A percentile compares a stretch with the other conserved stretches of the same genome.
These are phyloP conservation scores for Crossocerus cetratus DNA, from an alignment of 2,888 invertebrate species.

Conservation along the genomic window DNA sequence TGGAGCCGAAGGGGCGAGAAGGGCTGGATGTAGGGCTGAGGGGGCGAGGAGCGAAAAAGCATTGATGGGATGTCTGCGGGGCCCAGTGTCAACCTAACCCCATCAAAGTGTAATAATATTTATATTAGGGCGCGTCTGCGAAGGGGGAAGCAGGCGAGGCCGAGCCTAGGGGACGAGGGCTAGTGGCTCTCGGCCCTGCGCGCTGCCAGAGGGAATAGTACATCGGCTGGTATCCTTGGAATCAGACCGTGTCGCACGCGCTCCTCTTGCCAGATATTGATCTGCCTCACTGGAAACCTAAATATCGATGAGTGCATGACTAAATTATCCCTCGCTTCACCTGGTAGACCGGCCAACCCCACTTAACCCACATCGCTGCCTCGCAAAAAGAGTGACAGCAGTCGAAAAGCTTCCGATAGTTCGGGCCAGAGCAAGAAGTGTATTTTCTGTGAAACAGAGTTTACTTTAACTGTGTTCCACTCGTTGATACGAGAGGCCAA, in stretches of 20 bases:
- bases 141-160: constrained; percentile 61
- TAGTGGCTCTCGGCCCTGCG: too few relatives aligned
- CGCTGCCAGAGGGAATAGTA: not conserved
- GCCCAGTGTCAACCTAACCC: constrained; percentile 76
- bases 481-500: too few relatives aligned
- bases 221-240: constrained; percentile 51
- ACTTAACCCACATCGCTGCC: not conserved
- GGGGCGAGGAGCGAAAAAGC: constrained; percentile 38
- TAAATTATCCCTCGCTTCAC: too few relatives aligned
- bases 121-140: constrained; percentile 74
- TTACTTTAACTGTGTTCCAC: too few relatives aligned
- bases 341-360: not conserved
- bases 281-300: constrained; percentile 20
- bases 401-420: too few relatives aligned
- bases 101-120: constrained; percentile 77
- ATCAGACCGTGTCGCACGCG: constrained; percentile 44
- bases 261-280: constrained; percentile 44
- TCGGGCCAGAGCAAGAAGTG: too few relatives aligned
- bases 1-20: not conserved
- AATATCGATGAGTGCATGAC: constrained; percentile 5
- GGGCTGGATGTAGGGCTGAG: not conserved
- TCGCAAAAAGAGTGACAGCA: too few relatives aligned
- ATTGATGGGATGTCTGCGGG: constrained; percentile 56
- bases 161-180: not conserved
- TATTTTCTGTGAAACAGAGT: too few relatives aligned